Evolutionary conservation across 92 coral and sea anemone species (phyloP), one percentile per base, ranked within the genome.

Genomic region (Micromussa lordhowensis): DNA sequence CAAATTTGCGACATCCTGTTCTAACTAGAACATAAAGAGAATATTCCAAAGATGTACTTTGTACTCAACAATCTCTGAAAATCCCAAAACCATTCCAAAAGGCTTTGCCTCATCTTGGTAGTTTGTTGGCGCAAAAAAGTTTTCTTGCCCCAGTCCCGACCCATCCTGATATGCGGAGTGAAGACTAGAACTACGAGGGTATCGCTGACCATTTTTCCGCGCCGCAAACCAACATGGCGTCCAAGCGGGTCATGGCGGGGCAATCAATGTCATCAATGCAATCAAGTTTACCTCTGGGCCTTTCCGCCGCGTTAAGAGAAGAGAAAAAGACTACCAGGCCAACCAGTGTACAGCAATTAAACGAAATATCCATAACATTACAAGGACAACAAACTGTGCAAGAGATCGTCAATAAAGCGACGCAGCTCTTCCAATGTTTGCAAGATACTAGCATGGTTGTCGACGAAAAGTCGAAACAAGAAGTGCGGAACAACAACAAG

Each of bases 321-420:
- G 91, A 87, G 35, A 87, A 83, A 68, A 92, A 85, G 83, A 31
- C 69, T 26, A 19, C 54, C 31, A 64, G 54, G 28, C 79, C 70
- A 51, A 68, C 78, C 40, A 90, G 44, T 76, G 30, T 76, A 12
- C 91, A 90, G 22, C 88, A 80, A 36, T 69, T 90, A 74, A 93
- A 90, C 86, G 93, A 90, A 73, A 87, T 93, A 58, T 79, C 93
- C 51, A 70, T 93, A 26, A 79, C 93, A 11, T 48, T 90, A 61
- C 95, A 93, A 73, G 95, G 95, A 3, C 93, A 90, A 44, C 86
- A 91, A 83, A 87, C 91, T 31, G 95, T 93, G 17, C 93, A 93
- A 26, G 95, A 90, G 11, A 90, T 90, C 49, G 93, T 93, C 17
- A 89, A 68, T 70, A 93, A 74, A 79, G 93, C 95, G 21, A 78